These are phyloP conservation scores for Porites evermanni DNA, from an alignment of 92 coral and sea anemone species.

Conservation along the genomic window DNA sequence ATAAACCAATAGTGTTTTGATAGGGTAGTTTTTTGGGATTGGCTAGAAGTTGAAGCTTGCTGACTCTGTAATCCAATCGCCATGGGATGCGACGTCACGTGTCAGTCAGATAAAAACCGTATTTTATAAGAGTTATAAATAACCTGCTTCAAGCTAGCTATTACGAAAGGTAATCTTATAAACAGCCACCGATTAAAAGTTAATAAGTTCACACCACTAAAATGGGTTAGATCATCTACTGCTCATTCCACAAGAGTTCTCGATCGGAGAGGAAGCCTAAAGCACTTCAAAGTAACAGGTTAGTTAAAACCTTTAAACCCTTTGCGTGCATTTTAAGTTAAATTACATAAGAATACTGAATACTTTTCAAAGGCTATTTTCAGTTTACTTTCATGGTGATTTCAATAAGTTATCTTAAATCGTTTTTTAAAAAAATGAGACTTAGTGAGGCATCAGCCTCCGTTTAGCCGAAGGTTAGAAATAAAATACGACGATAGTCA, in stretches of 20 bases:
- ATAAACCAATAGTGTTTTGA: slow-evolving; percentile 6
- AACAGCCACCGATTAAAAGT: slow-evolving; percentile 25
- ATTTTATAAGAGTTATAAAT: slow-evolving; percentile 26
- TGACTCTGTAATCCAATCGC: slow-evolving; percentile 6
- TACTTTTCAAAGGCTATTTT: not conserved
- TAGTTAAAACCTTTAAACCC: not conserved
- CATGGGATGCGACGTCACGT: not conserved
- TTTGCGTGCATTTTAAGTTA: not conserved
- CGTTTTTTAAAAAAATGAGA: not conserved
- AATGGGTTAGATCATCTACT: slow-evolving; percentile 21
- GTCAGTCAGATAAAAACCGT: not conserved
- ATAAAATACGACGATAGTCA: not conserved
- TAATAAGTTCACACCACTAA: slow-evolving; percentile 30
- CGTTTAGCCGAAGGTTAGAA: not conserved
- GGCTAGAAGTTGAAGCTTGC: not conserved
- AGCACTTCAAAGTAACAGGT: slow-evolving; percentile 14
- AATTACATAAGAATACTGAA: not conserved
- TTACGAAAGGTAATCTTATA: slow-evolving; percentile 28
- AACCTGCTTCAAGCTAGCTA: slow-evolving; percentile 44
- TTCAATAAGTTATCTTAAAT: not conserved
- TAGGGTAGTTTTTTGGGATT: not conserved
- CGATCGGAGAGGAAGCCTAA: slow-evolving; percentile 21
- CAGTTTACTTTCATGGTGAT: not conserved
- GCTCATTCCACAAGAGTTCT: slow-evolving; percentile 35
- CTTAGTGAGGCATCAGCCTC: not conserved